Evolutionary conservation across 2,113 vertebrate species (phyloP).

Genomic region (Catharus fuscescens): DNA sequence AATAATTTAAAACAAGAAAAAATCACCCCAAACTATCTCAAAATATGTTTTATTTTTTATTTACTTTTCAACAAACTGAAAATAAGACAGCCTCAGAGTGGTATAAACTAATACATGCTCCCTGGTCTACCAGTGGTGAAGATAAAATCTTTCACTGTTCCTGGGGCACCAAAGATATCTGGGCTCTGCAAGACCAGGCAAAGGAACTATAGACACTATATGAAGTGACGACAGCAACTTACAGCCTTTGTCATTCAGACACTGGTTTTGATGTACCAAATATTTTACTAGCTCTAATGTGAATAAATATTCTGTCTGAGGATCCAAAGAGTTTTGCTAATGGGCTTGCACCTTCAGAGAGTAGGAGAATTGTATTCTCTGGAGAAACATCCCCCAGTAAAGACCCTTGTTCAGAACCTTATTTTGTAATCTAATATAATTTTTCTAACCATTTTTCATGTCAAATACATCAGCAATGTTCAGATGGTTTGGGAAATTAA

Average conservation of each 20-base stretch:
- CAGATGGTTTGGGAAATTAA: not conserved
- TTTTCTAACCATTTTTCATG: not conserved
- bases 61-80: not conserved
- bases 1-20: not conserved
- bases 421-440: not conserved
- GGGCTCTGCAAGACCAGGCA: not conserved
- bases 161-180: not conserved
- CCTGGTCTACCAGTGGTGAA: not conserved
- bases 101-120: not conserved
- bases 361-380: not conserved
- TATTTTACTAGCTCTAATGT: not conserved
- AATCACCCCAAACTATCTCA: not conserved
- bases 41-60: not conserved
- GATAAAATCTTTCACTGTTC: not conserved
- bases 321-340: not conserved
- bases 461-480: not conserved
- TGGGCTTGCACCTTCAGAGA: not conserved
- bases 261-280: not conserved
- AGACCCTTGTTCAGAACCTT: not conserved
- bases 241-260: not conserved
- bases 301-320: not conserved
- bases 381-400: not conserved
- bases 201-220: not conserved
- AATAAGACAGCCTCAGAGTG: not conserved
- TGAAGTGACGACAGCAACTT: not conserved